Conservation (phyloP, 1,140 invertebrate species). For the Venustaconcha ellipsiformis region DNA sequence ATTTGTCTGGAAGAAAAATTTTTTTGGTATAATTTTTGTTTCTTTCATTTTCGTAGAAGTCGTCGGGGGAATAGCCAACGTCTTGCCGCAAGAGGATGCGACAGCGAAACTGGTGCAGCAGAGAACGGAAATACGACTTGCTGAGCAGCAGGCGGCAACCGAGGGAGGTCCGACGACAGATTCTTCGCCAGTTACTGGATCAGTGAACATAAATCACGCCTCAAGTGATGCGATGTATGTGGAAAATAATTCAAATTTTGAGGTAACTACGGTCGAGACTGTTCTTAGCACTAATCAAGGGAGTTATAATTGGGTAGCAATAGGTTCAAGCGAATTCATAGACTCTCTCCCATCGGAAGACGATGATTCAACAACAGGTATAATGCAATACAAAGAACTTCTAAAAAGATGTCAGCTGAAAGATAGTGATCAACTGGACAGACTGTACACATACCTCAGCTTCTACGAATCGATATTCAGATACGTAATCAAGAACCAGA, state of each 20-base stretch:
- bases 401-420: constrained; percentile 24
- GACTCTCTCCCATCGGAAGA: constrained; percentile 19
- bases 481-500: constrained; percentile 22
- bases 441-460: constrained; percentile 30
- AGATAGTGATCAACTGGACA: constrained; percentile 20
- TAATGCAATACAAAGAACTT: constrained; percentile 26
- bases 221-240: too few species aligned
- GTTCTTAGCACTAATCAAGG: neutral
- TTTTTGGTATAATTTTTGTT: neutral
- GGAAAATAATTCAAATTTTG: too few species aligned
- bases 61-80: constrained; percentile 39
- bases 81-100: constrained; percentile 31
- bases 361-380: constrained; percentile 17
- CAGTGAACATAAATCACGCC: too few species aligned
- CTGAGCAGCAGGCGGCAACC: constrained; percentile 16
- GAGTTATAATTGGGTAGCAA: neutral
- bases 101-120: constrained; percentile 14
- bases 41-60: constrained; percentile 27
- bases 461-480: constrained; percentile 34
- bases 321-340: too few species aligned
- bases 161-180: constrained; percentile 10
- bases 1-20: neutral
- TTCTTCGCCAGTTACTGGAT: too few species aligned
- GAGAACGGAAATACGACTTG: constrained; percentile 4
- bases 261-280: neutral